Evolutionary conservation across 1,140 invertebrate species (phyloP), one percentile per base, ranked within the genome.

Genomic region (Coenobita brevimanus): DNA sequence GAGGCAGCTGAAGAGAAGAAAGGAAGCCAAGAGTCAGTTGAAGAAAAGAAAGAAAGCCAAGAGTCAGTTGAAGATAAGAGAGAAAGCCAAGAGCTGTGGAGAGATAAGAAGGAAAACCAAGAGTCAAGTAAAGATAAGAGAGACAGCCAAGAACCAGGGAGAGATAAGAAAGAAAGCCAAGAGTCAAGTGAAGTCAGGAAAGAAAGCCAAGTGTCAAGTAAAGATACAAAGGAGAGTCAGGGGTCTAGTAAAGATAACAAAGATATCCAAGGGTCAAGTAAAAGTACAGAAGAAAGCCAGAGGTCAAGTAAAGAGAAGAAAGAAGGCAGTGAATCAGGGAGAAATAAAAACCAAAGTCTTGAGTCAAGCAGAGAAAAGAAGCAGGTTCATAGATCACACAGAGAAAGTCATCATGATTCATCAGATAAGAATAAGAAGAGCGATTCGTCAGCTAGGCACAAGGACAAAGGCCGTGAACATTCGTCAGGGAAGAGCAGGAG

Each of bases 401-500:
- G 24, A 33, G 41, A 27, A 24, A 76, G 24, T 17, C 6, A 0
- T 6, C 0, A 3, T 36, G 73, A 46, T 43, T 43, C 41, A 27
- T 41, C 36, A 46, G 3, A 6, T 6, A 50, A 71, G 43, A 50
- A 36, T 43, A 69, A 38, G 24, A 24, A 10, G 2, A 10, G 30
- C 64, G 80, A 82, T 27, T 82, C 24, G 13, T 60, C 78, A 62
- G n/a, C n/a, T n/a, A 50, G 46, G 6, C 46, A 50, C 17, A 4
- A 17, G 0, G 36, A 46, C 0, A 24, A 75, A 46, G 24, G n/a
- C 1, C 27, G n/a, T n/a, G 21, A 50, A n/a, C 10, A 41, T n/a
- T 75, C 41, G 10, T 50, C 71, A 75, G 41, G 21, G 6, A 75
- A 75, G 41, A 43, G 24, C 21, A 75, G 24, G 8, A 46, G 0